Evolutionary conservation across 1,140 invertebrate genomes (phyloP).

Genomic region (Arctopsyche grandis): DNA sequence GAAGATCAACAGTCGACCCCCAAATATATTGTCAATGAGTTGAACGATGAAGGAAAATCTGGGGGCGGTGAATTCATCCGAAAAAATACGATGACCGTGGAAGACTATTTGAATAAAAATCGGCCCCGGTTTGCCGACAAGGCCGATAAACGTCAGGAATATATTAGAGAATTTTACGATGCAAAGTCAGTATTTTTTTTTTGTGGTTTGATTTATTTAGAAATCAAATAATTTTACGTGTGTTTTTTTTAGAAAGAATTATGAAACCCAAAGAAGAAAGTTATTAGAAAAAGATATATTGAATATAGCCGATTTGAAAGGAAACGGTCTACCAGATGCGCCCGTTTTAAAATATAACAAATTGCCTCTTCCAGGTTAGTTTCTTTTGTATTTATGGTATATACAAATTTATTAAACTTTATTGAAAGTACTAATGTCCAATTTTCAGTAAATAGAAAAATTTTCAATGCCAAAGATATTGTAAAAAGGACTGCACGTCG

Average conservation of each 20-base stretch:
- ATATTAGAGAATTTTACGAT: constrained; percentile 55
- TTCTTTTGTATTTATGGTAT: neutral
- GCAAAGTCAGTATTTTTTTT: neutral
- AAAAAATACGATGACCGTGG: constrained; percentile 57
- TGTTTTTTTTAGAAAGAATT: constrained; percentile 18
- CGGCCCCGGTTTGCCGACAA: constrained; percentile 62
- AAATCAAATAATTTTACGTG: neutral
- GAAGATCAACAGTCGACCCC: neutral
- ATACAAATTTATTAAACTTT: neutral
- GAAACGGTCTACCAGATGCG: neutral
- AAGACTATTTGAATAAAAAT: constrained; percentile 63
- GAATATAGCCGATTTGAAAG: too few relatives aligned
- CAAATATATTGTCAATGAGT: neutral
- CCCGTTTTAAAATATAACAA: neutral
- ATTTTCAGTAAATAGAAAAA: constrained; percentile 35
- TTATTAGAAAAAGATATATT: neutral
- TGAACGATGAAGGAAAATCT: neutral
- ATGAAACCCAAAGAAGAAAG: constrained; percentile 20
- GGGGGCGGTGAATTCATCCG: constrained; percentile 8
- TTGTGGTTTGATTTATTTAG: neutral
- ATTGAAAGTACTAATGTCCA: neutral
- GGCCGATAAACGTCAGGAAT: constrained; percentile 58
- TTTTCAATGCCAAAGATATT: constrained; percentile 48
- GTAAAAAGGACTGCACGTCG: constrained; percentile 54
- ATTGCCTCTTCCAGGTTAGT: neutral